Base-by-base conservation (phyloP, 2,888 invertebrate species). In the Meteorus cinctellus region DNA sequence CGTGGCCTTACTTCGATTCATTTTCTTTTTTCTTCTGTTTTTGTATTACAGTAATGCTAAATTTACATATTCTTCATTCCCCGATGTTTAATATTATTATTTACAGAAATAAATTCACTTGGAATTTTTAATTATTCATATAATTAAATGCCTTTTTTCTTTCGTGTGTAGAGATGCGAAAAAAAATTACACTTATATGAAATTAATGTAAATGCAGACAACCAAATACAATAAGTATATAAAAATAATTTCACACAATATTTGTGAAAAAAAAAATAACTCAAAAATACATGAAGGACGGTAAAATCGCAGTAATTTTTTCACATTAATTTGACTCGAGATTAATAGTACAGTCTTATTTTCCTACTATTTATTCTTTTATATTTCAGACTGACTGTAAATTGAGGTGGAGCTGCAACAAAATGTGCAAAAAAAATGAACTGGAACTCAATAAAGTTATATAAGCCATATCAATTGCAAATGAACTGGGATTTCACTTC, bases 221-320 rank as follows among this genome's bases (percentile, higher is more conserved):
- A 41, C 12, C 8, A 41, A 41, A 41, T 8, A 41, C 8, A 41
- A 41, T 41, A 10, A 41, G 41, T 41, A 41, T 41, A 41, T 41
- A 41, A 41, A 41, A 41, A 41, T 41, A 41, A 41, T 34, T 34
- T 34, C 34, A 34, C 8, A 8, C 16, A 16, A 16, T 48, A 4
- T n/a, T 48, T 5, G 6, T 6, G 10, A 3, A 16, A 16, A 48
- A 48, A 16, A 48, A 48, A 16, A 8, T 41, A 41, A n/a, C 0
- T n/a, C 48, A 48, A 48, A 48, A 48, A 48, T n/a, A 48, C 48
- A 48, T 48, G n/a, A 4, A n/a, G 48, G 48, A 48, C 48, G 48
- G 48, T 48, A 48, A n/a, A 48, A n/a, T 48, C 3, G n/a, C n/a
- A 16, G n/a, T 16, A 10, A 12, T 12, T 41, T 41, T n/a, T 48